Evolutionary conservation across 2,888 invertebrate species (phyloP).

Genomic region (Eucera pruinosa): DNA sequence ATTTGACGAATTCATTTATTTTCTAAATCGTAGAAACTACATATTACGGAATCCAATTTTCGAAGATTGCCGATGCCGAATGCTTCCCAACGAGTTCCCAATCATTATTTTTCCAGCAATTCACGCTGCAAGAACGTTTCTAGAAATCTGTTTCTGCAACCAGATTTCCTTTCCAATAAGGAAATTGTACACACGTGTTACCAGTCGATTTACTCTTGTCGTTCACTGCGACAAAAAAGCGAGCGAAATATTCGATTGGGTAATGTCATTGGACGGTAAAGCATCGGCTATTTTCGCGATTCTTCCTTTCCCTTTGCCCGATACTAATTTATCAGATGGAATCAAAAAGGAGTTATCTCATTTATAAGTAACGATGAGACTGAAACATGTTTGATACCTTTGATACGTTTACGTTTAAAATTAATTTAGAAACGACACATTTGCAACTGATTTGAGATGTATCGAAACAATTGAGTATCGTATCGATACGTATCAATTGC

Average conservation of each 20-base stretch:
- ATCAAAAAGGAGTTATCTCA: too few species aligned
- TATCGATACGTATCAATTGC: too few species aligned
- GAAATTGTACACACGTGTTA: slow-evolving; percentile 23
- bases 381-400: too few species aligned
- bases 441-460: too few species aligned
- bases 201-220: slow-evolving; percentile 13
- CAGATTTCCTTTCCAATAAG: slow-evolving; percentile 31
- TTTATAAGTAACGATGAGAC: too few species aligned
- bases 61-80: background rate
- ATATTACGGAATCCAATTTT: background rate
- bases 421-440: too few species aligned
- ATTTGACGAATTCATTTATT: too few species aligned
- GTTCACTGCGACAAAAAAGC: slow-evolving; percentile 4
- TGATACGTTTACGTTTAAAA: too few species aligned
- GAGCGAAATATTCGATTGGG: slow-evolving; percentile 9
- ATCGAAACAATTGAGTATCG: too few species aligned
- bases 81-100: background rate
- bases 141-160: background rate
- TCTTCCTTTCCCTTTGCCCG: background rate
- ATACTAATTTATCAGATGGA: background rate
- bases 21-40: too few species aligned
- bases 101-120: too few species aligned
- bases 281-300: slow-evolving; percentile 4
- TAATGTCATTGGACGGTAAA: slow-evolving; percentile 5
- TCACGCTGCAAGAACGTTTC: background rate